Conservation (phyloP, 2,797 vertebrate genomes). For the Apodemus agrarius region DNA sequence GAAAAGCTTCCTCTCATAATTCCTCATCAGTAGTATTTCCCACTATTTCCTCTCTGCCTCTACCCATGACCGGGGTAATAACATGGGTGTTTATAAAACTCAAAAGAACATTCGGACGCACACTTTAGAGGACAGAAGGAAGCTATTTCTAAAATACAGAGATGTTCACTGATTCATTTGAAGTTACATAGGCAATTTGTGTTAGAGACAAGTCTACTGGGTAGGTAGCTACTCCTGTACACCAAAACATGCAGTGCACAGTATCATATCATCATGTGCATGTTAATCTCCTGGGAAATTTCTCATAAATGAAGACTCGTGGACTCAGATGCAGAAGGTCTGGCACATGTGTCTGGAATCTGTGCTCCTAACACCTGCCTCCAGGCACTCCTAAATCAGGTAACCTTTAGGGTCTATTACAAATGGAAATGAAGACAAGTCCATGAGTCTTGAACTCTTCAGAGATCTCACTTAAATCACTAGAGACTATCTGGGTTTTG, state of each 20-base stretch:
- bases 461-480: slow-evolving; percentile 5
- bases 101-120: slow-evolving; percentile 10
- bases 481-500: background rate
- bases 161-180: slow-evolving; percentile 21
- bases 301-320: slow-evolving; percentile 6
- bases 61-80: background rate
- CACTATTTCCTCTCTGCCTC: slow-evolving; percentile 29
- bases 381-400: background rate
- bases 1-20: background rate
- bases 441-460: slow-evolving; percentile 1
- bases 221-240: background rate
- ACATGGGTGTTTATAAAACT: slow-evolving; percentile 26
- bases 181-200: slow-evolving; percentile 16
- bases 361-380: background rate
- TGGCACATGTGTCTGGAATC: slow-evolving; percentile 5
- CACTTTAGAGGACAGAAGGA: background rate
- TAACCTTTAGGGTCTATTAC: background rate
- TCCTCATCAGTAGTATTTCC: slow-evolving; percentile 55
- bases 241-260: background rate
- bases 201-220: background rate
- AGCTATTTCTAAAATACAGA: background rate
- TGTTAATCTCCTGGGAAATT: background rate
- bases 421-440: slow-evolving; percentile 20
- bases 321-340: background rate
- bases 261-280: background rate